Evolutionary conservation across 53 echinoderm and acorn worm genomes (phyloP), one percentile per base, ranked within the genome.

Genomic region (Mesocentrotus franciscanus): DNA sequence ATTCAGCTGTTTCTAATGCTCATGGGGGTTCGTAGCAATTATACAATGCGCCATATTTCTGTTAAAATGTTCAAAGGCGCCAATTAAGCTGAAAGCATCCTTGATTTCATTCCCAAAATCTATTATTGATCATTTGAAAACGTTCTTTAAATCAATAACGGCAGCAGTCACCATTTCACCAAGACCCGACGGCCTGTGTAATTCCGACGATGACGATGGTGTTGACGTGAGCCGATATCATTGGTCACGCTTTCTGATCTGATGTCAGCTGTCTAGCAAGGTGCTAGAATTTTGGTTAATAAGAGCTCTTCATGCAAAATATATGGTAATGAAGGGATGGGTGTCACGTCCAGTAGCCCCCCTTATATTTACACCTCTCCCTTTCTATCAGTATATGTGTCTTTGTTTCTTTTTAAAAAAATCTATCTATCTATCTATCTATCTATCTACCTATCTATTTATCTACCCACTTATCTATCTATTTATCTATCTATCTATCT

Each of bases 191-290:
- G 81, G 42, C 22, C 81, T 22, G 22, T 81, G 81, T 20, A 42
- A 81, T 42, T 20, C 20, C 36, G 42, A 1, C 81, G 36, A 42
- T 81, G 81, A 42, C 81, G 36, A 16, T 4, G 39, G 36, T 36
- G 18, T 20, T 81, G 81, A 81, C 42, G 81, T 39, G 39, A 81
- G 42, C 29, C 36, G 81, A 81, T 81, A 81, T 81, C 81, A 36
- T 39, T 42, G 81, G 81, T 81, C 81, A 81, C 81, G 81, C 81
- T 81, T 9, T 18, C 81, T 81, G 81, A 17, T 39, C 36, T 27
- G 6, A 81, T 81, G 81, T 22, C 81, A 81, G 81, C 18, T 81
- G 36, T 81, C 81, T 42, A 7, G 9, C 18, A 42, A 81, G 81
- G 81, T 42, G 81, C 29, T 36, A 81, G 22, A 81, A 42, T 39